phyloP scores from a whole-genome alignment of 1,140 invertebrate species.

The Frieseomelitta varia region DNA sequence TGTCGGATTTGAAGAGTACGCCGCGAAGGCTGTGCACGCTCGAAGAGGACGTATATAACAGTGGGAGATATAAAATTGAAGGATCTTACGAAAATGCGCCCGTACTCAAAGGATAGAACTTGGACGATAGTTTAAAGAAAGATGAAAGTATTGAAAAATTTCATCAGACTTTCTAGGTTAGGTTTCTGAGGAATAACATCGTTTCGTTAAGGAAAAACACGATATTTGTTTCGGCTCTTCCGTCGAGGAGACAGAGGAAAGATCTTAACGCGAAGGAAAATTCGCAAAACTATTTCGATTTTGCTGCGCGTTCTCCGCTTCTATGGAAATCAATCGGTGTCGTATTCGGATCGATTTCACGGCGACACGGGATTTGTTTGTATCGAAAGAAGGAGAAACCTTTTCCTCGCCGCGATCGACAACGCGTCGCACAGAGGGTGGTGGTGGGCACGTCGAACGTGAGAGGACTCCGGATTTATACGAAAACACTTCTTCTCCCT shows the following conservation, averaged over 20 bases:
- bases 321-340: slow-evolving; percentile 39
- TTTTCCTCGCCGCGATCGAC: slow-evolving; percentile 21
- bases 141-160: no score
- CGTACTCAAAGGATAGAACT: no score
- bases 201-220: no score
- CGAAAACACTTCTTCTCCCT: slow-evolving; percentile 42
- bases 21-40: no score
- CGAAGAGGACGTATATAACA: no score
- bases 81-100: background rate
- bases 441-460: slow-evolving; percentile 35
- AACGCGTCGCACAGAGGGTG: background rate
- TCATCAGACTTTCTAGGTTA: no score
- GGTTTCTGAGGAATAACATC: no score
- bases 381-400: slow-evolving; percentile 43
- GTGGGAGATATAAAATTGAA: background rate
- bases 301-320: background rate
- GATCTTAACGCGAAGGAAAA: no score
- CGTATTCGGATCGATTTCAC: slow-evolving; percentile 57
- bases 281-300: no score
- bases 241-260: no score
- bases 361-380: slow-evolving; percentile 62
- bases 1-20: background rate
- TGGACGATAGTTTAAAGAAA: no score
- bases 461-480: slow-evolving; percentile 68
- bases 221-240: no score